Base-by-base conservation (phyloP, 2,797 vertebrate species). In the Denticeps clupeoides region DNA sequence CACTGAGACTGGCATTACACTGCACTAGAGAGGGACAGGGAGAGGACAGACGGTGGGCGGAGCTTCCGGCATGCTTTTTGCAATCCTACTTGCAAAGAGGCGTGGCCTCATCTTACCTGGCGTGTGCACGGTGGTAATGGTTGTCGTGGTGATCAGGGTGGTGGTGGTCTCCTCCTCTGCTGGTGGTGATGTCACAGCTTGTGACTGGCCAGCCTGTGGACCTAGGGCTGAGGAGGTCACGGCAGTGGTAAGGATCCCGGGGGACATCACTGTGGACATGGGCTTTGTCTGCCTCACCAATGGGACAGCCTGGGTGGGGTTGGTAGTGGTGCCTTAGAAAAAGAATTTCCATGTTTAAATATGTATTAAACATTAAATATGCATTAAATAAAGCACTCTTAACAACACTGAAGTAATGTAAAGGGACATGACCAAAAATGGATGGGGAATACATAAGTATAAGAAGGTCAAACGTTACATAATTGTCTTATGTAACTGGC, bases 141-240 rank as follows among this genome's bases (percentile, higher is more conserved):
- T 94, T 2, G 91, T 94, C 0, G 91, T 94, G 33, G 90, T 94
- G 63, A 94, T 93, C 59, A 92, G 74, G 18, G 90, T 92, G 11
- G 89, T 94, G 1, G 89, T 93, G 1, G 90, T 94, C 75, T 92
- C 90, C 56, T 93, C 90, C 56, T 88, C 87, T 0, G 78, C 59
- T 35, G 82, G 73, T 3, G 83, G 60, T 2, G 80, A 75, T 13
- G 81, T 79, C 52, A 74, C 79, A 1, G 64, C 60, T 37, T 74
- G 68, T 2, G 51, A 55, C 24, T 75, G 77, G 44, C 75, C 41
- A 50, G 64, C 63, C 18, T 54, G 25, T 43, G 60, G 42, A 33
- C 75, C 65, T 25, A n/a, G n/a, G n/a, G 83, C 73, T 1, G 80
- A 80, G 1, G 81, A 79, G 29, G 72, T 75, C 33, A 80, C 58